phyloP scores from a whole-genome alignment of 2,888 invertebrate species.

The Pyrrhosoma nymphula region DNA sequence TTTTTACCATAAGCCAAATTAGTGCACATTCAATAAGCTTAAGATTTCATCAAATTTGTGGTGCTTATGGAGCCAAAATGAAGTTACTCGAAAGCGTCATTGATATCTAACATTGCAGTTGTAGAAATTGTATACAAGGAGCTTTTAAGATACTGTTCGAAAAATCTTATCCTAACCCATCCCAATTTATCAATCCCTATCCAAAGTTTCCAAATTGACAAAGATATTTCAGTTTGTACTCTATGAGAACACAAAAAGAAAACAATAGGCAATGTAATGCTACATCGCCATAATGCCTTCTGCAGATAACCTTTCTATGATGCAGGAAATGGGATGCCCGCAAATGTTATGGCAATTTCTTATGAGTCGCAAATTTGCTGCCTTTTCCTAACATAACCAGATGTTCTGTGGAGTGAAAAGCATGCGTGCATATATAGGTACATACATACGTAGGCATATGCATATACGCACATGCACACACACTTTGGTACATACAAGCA shows the following conservation, averaged over 20 bases:
- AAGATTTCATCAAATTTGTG: conserved; percentile 46
- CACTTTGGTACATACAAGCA: conserved; percentile 23
- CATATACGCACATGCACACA: neutral
- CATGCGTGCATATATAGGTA: conserved; percentile 10
- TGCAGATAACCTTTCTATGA: conserved; percentile 44
- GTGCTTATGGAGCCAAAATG: conserved; percentile 50
- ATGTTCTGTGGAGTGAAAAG: conserved; percentile 52
- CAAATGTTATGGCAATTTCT: conserved; percentile 40
- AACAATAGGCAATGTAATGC: conserved; percentile 33
- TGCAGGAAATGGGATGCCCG: conserved; percentile 42
- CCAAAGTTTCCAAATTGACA: conserved; percentile 53
- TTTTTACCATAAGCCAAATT: conserved; percentile 49
- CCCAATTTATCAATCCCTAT: conserved; percentile 42
- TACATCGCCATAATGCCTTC: conserved; percentile 1
- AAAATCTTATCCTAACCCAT: conserved; percentile 32
- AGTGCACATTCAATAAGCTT: conserved; percentile 61
- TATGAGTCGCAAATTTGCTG: conserved; percentile 37
- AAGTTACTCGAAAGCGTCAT: conserved; percentile 34
- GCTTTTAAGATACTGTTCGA: neutral
- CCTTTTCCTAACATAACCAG: conserved; percentile 43
- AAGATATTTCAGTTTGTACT: conserved; percentile 64
- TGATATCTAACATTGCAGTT: conserved; percentile 38
- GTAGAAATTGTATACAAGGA: conserved; percentile 46
- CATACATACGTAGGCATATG: neutral
- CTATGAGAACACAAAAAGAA: conserved; percentile 63